These are phyloP conservation scores for Caloenas nicobarica DNA, from an alignment of 2,113 vertebrate genomes.

Conservation along the genomic window DNA sequence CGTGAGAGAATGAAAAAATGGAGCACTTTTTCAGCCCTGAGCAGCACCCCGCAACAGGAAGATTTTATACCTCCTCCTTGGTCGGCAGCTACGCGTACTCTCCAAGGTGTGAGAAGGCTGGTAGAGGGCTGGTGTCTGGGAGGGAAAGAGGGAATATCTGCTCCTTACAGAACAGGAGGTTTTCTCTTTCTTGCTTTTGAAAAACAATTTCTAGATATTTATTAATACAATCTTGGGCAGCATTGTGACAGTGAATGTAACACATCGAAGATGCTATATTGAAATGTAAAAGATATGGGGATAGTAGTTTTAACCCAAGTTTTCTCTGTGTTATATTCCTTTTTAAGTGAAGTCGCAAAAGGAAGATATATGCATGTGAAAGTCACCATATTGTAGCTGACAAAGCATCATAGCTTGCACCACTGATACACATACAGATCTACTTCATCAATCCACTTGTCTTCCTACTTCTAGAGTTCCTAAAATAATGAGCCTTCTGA, in stretches of 20 bases:
- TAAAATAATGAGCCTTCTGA: neutral
- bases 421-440: neutral
- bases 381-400: neutral
- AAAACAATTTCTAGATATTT: neutral
- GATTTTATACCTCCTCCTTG: neutral
- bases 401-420: neutral
- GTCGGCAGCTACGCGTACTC: neutral
- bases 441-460: neutral
- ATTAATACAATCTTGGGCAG: neutral
- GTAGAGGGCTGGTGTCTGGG: neutral
- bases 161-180: neutral
- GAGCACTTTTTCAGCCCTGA: neutral
- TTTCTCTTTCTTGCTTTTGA: neutral
- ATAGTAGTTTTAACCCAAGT: neutral
- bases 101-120: neutral
- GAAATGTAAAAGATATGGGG: neutral
- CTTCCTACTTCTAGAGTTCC: neutral
- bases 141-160: neutral
- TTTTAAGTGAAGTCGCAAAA: neutral
- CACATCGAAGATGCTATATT: neutral
- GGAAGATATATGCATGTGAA: fast-evolving
- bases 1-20: neutral
- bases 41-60: neutral
- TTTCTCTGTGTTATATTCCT: neutral
- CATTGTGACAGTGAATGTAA: neutral